Evolutionary conservation across 2,888 invertebrate genomes (phyloP).

Genomic region (Peribatodes rhomboidaria): DNA sequence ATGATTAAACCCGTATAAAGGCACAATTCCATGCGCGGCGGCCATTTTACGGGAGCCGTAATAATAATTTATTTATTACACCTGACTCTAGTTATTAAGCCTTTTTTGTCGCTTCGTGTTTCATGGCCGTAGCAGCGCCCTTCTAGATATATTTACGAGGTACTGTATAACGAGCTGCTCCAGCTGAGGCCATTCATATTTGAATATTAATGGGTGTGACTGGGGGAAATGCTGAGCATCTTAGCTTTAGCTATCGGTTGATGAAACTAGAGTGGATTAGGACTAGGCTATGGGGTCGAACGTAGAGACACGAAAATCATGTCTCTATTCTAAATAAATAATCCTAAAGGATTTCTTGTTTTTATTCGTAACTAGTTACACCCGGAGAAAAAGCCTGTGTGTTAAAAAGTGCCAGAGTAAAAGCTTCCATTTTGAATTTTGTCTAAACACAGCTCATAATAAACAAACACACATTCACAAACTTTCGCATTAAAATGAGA

Average conservation of each 20-base stretch:
- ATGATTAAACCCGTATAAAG: slow-evolving; percentile 50
- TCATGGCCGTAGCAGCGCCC: slow-evolving; percentile 55
- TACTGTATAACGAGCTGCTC: slow-evolving; percentile 41
- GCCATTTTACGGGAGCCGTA: slow-evolving; percentile 55
- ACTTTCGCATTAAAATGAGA: no score
- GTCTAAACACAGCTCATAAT: no score
- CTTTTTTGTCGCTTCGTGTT: slow-evolving; percentile 59
- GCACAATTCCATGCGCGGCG: slow-evolving; percentile 52
- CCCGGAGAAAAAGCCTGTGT: no score
- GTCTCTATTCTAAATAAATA: no score
- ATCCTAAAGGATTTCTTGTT: no score
- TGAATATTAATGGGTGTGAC: slow-evolving; percentile 40
- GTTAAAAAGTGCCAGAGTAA: no score
- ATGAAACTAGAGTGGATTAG: neutral
- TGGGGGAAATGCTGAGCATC: slow-evolving; percentile 28
- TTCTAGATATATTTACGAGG: slow-evolving; percentile 52
- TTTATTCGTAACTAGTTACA: no score
- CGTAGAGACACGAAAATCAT: no score
- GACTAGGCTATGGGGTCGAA: neutral
- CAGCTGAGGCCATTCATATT: slow-evolving; percentile 34
- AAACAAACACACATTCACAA: no score
- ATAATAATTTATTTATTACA: slow-evolving; percentile 66
- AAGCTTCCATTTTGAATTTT: no score
- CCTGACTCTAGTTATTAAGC: slow-evolving; percentile 57
- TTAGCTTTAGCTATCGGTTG: slow-evolving; percentile 1